Evolutionary conservation across 2,797 vertebrate species (phyloP).

Genomic region (Darevskia mixta): DNA sequence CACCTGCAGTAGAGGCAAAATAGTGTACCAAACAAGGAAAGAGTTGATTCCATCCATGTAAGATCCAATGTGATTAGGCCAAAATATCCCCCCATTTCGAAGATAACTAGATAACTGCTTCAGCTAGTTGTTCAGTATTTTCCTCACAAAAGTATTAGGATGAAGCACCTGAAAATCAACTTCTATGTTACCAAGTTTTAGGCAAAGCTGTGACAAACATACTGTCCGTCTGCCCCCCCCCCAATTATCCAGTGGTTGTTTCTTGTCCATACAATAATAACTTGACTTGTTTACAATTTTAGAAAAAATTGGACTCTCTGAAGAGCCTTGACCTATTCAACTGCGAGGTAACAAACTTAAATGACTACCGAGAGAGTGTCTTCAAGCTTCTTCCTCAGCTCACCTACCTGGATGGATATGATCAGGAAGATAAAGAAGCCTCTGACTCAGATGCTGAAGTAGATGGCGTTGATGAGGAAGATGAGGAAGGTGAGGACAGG

Average conservation of each 20-base stretch:
- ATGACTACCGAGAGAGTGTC: slow-evolving; percentile 93
- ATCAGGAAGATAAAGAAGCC: slow-evolving; percentile 89
- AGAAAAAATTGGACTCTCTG: slow-evolving; percentile 93
- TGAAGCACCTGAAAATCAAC: background rate
- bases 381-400: slow-evolving; percentile 92
- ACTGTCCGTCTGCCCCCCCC: background rate
- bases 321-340: slow-evolving; percentile 95
- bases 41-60: background rate
- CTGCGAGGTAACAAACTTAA: slow-evolving; percentile 94
- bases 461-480: slow-evolving; percentile 85
- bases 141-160: background rate
- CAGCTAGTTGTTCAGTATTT: background rate
- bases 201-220: background rate
- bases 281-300: slow-evolving; percentile 27
- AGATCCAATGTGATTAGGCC: background rate
- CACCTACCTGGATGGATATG: slow-evolving; percentile 92
- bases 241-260: background rate
- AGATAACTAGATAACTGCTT: background rate
- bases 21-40: background rate
- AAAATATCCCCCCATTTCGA: background rate
- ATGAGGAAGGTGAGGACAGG: slow-evolving; percentile 80
- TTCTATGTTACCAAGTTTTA: background rate
- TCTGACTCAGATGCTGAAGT: slow-evolving; percentile 91
- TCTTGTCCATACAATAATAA: background rate
- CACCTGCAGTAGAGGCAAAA: background rate